These are phyloP conservation scores for Leucophenga montana DNA, from an alignment of 2,888 invertebrate species.

Conservation along the genomic window DNA sequence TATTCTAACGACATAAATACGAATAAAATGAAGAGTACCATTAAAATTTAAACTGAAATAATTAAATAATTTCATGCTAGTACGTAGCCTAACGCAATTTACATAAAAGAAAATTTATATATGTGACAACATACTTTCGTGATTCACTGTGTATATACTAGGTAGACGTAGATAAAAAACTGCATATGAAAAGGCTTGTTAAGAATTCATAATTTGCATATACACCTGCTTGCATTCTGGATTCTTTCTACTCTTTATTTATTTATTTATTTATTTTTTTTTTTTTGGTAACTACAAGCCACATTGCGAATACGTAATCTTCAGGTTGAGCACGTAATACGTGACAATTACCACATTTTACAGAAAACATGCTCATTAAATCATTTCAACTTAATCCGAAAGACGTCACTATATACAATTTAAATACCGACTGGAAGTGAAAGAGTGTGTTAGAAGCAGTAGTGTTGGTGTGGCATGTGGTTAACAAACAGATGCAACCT, in stretches of 20 bases:
- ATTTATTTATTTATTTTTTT: no score
- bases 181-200: no score
- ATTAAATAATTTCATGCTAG: no score
- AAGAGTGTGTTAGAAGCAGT: neutral
- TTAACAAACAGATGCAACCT: neutral
- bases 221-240: neutral
- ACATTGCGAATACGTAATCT: constrained; percentile 48
- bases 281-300: neutral
- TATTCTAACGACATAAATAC: no score
- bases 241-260: neutral
- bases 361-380: constrained; percentile 65
- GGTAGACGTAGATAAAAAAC: no score
- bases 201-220: neutral
- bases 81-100: no score
- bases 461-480: neutral
- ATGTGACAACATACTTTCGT: neutral
- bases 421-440: neutral
- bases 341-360: constrained; percentile 66
- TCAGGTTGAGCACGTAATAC: constrained; percentile 62
- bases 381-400: constrained; percentile 59
- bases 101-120: neutral
- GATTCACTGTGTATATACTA: no score
- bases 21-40: no score
- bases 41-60: no score
- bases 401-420: constrained; percentile 1